These are phyloP conservation scores for Odontamblyopus lacepedii DNA, from an alignment of 2,797 vertebrate species.

Conservation along the genomic window DNA sequence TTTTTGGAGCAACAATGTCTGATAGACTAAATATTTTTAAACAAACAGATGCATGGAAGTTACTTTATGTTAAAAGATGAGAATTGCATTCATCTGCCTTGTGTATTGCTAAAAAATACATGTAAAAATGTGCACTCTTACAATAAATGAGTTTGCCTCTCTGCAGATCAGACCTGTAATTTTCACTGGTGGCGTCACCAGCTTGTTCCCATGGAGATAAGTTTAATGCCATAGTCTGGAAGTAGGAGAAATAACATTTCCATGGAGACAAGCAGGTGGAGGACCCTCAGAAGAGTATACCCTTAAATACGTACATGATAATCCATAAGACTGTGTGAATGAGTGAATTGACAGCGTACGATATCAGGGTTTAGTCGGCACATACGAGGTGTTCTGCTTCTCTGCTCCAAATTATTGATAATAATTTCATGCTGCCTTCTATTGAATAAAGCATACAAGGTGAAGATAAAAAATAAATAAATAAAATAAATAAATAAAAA, in stretches of 20 bases:
- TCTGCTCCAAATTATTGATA: too few relatives aligned
- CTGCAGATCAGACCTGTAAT: background rate
- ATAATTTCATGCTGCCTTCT: too few relatives aligned
- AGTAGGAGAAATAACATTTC: background rate
- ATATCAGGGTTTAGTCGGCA: too few relatives aligned
- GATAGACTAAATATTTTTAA: background rate
- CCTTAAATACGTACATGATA: too few relatives aligned
- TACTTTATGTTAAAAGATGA: background rate
- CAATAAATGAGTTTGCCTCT: background rate
- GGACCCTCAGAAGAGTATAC: too few relatives aligned
- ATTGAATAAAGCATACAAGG: too few relatives aligned
- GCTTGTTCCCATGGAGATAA: background rate
- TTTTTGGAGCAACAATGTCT: too few relatives aligned
- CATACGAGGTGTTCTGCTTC: background rate
- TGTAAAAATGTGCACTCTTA: background rate
- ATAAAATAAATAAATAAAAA: background rate
- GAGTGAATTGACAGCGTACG: too few relatives aligned
- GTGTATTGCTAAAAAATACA: background rate
- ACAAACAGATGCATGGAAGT: background rate
- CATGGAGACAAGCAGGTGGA: too few relatives aligned
- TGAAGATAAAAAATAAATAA: background rate
- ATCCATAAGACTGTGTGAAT: too few relatives aligned
- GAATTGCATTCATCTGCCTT: background rate
- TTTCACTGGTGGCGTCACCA: background rate
- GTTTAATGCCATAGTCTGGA: background rate